phyloP scores from a whole-genome alignment of 1,140 invertebrate genomes.

The Andrena cerasifolii region DNA sequence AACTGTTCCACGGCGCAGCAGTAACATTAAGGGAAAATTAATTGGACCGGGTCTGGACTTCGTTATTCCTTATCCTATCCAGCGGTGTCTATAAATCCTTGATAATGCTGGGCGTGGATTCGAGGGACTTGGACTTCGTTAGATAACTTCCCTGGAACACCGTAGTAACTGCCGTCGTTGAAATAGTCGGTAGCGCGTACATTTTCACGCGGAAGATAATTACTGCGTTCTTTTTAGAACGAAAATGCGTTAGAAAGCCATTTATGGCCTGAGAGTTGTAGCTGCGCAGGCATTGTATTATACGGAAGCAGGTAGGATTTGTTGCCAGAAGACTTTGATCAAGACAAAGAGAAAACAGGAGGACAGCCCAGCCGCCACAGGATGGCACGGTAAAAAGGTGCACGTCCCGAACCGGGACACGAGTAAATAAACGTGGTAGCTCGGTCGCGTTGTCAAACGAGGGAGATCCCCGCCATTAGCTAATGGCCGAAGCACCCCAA shows the following conservation, averaged over 20 bases:
- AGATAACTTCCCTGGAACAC: too few relatives aligned
- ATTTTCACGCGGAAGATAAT: too few relatives aligned
- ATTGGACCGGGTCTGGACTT: background rate
- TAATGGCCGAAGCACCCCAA: constrained; percentile 46
- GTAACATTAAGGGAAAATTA: background rate
- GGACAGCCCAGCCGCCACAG: background rate
- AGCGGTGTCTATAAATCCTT: background rate
- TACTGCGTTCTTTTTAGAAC: too few relatives aligned
- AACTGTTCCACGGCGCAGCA: background rate
- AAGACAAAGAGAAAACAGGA: background rate
- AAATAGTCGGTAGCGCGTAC: background rate
- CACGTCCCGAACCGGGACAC: constrained; percentile 29
- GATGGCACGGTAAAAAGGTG: constrained; percentile 42
- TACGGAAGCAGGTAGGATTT: too few relatives aligned
- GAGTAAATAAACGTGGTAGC: constrained; percentile 61
- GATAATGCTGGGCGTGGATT: background rate
- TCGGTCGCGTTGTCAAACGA: constrained; percentile 49
- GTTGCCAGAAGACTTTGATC: constrained; percentile 3
- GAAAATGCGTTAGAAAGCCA: too few relatives aligned
- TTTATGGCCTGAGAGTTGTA: too few relatives aligned
- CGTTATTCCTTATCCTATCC: constrained; percentile 2
- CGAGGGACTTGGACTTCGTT: background rate
- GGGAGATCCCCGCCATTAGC: constrained; percentile 46
- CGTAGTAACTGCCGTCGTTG: too few relatives aligned
- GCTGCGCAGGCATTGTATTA: too few relatives aligned